These are phyloP conservation scores for Stenodema calcarata DNA, from an alignment of 2,888 invertebrate species.

Conservation along the genomic window DNA sequence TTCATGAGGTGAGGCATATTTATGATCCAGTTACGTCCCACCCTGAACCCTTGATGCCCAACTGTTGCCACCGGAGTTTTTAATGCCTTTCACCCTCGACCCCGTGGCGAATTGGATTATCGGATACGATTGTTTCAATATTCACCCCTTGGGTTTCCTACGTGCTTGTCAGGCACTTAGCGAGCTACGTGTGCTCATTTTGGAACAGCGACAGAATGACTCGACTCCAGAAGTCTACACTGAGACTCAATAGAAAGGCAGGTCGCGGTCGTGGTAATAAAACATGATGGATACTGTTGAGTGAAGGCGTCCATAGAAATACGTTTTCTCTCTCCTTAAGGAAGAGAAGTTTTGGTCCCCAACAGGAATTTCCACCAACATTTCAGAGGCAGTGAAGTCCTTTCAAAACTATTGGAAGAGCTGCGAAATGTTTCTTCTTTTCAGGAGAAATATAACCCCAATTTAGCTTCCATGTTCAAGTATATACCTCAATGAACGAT, in stretches of 20 bases:
- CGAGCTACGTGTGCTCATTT: background rate
- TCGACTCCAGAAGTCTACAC: background rate
- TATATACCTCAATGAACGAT: too few species aligned
- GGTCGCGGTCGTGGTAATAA: background rate
- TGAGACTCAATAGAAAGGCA: background rate
- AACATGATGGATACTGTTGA: too few species aligned
- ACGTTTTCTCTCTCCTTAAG: too few species aligned
- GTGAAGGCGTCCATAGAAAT: too few species aligned
- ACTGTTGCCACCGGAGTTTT: slow-evolving; percentile 27
- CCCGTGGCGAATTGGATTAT: slow-evolving; percentile 28
- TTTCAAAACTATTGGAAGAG: too few species aligned
- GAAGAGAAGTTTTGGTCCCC: too few species aligned
- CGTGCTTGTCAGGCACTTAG: background rate
- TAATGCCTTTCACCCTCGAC: background rate
- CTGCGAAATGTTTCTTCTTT: too few species aligned
- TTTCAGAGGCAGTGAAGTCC: too few species aligned
- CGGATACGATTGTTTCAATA: slow-evolving; percentile 13
- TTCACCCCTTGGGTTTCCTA: background rate
- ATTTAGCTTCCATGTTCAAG: too few species aligned
- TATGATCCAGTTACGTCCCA: background rate
- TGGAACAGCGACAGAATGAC: background rate
- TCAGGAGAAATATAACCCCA: too few species aligned
- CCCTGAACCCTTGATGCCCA: background rate
- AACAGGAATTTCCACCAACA: too few species aligned
- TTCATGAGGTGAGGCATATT: slow-evolving; percentile 32